phyloP scores from a whole-genome alignment of 1,140 invertebrate genomes.

The Aporrectodea caliginosa region DNA sequence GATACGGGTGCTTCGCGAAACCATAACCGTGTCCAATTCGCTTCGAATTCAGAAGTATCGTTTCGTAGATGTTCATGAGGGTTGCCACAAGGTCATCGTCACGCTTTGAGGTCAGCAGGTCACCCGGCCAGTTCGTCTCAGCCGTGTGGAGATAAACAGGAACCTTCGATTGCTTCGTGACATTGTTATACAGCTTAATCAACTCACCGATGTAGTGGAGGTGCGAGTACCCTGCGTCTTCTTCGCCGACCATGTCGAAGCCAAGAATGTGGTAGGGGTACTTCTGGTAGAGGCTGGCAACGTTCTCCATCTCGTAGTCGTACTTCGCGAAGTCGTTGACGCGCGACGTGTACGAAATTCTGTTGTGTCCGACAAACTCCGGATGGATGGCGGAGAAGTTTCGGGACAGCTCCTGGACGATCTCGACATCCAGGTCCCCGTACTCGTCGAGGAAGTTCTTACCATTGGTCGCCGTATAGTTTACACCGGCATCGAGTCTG shows the following conservation, averaged over 20 bases:
- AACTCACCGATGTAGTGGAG: conserved; percentile 38
- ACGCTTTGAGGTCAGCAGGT: conserved; percentile 35
- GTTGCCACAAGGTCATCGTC: conserved; percentile 36
- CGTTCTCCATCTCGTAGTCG: conserved; percentile 17
- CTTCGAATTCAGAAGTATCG: conserved; percentile 36
- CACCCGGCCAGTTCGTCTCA: conserved; percentile 43
- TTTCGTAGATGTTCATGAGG: conserved; percentile 38
- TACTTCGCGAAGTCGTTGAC: neutral
- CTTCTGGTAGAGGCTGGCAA: conserved; percentile 29
- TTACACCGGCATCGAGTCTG: conserved; percentile 27
- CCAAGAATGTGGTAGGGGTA: conserved; percentile 39
- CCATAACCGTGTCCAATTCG: conserved; percentile 41
- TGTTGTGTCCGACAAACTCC: conserved; percentile 36
- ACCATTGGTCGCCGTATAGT: conserved; percentile 19
- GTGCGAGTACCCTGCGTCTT: conserved; percentile 41
- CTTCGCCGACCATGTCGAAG: conserved; percentile 41
- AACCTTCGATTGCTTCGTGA: conserved; percentile 28
- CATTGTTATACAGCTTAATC: conserved; percentile 14
- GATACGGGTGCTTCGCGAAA: conserved; percentile 40
- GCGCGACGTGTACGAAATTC: conserved; percentile 31
- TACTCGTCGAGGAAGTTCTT: conserved; percentile 35
- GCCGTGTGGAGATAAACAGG: conserved; percentile 38
- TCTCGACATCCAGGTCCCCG: conserved; percentile 34
- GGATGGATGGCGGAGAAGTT: conserved; percentile 31
- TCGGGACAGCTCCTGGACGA: neutral